phyloP scores from a whole-genome alignment of 2,113 vertebrate species.

The Paracanthobrama guichenoti region DNA sequence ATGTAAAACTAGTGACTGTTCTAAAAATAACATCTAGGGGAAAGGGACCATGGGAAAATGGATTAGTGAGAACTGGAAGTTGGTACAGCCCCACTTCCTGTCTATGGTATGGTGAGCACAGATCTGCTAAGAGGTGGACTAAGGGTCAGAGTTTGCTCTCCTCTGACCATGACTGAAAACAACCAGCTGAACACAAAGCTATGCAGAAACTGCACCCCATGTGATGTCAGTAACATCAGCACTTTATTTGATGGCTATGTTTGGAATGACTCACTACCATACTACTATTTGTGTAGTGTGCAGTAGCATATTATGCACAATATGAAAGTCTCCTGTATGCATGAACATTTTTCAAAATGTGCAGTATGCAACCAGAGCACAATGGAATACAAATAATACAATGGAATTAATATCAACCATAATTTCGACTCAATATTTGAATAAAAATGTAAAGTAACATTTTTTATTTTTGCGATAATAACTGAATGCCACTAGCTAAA shows the following conservation, averaged over 20 bases:
- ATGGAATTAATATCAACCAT: background rate
- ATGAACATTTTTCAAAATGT: background rate
- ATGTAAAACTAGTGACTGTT: slow-evolving; percentile 30
- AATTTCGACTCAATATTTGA: background rate
- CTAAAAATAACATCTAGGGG: slow-evolving; percentile 57
- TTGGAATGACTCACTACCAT: background rate
- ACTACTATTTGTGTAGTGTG: background rate
- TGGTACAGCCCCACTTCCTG: slow-evolving; percentile 39
- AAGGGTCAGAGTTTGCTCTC: background rate
- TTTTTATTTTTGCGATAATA: background rate
- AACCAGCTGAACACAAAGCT: background rate
- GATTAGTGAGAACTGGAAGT: slow-evolving; percentile 16
- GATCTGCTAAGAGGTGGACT: background rate
- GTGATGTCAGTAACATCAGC: background rate
- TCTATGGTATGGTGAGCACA: background rate
- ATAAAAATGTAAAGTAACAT: background rate
- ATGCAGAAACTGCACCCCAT: background rate
- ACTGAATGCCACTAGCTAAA: background rate
- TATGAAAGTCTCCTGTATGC: background rate
- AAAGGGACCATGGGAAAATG: slow-evolving; percentile 58
- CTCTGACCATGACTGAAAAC: background rate
- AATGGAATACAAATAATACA: background rate
- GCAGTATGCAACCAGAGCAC: background rate
- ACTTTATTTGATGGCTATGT: background rate
- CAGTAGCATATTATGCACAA: background rate